Evolutionary conservation across 2,113 vertebrate genomes (phyloP), one percentile per base, ranked within the genome.

Genomic region (Takifugu bimaculatus): DNA sequence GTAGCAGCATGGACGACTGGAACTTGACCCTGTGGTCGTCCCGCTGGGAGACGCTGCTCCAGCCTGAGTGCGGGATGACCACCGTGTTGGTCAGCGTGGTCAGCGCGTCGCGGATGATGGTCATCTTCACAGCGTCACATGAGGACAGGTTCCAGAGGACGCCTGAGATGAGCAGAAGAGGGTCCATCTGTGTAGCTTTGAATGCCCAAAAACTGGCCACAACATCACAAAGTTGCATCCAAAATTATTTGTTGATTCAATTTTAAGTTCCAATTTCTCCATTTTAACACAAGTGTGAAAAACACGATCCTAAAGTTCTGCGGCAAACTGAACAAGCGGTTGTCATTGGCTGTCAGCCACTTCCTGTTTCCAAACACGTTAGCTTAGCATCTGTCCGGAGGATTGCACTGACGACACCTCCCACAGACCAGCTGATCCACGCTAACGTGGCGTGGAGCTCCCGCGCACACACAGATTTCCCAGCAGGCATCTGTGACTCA

Each of bases 101-200:
- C 50, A 99, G 90, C 25, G 96, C 95, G 2, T 99, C 97, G 3
- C 95, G 91, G 54, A 98, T 93, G 89, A 99, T 97, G 75, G 96
- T 96, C 97, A 99, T 98, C 89, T 99, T 99, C 50, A 96, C 97
- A 0, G 95, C 93, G 63, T 99, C 97, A 4, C 97, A 99, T 0
- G 97, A 99, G 1, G 97, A 99, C 58, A 99, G 88, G 89, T 99
- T 99, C 97, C 97, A 99, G 67, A 99, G 90, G 67, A 99, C 97
- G 13, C 97, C 97, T 99, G 55, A 3, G 0, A 1, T 26, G 53
- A 4, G 20, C 12, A 42, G 47, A 10, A 13, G 5, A 27, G n/a
- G n/a, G 10, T 39, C 35, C 35, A 39, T 11, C 35, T 39, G 35
- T 6, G 9, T 39, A 7, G 32, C 5, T 32, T 32, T 32, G 7